Percentiles rank a stretch among this genome's conserved stretches.
Evolutionary conservation across 2,888 invertebrate species (phyloP).

Genomic region (Mamestra brassicae): DNA sequence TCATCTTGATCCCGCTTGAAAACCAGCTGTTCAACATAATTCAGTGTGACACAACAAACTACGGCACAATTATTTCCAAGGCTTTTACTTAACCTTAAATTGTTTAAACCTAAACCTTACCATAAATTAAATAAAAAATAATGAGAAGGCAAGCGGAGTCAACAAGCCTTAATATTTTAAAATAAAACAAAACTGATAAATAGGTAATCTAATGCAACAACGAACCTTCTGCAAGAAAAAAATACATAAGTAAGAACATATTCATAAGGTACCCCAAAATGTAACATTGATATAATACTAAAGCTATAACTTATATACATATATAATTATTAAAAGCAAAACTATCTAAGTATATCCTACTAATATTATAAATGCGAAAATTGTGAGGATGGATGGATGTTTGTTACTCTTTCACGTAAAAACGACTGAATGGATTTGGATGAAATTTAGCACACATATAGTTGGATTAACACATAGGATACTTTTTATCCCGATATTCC

Average conservation of each 20-base stretch:
- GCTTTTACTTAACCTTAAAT: slow-evolving; percentile 16
- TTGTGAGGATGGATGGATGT: no score
- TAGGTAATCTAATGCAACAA: background rate
- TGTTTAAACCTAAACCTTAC: no score
- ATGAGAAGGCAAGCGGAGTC: background rate
- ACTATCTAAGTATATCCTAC: background rate
- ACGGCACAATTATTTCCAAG: background rate
- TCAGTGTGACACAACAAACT: background rate
- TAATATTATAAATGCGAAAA: no score
- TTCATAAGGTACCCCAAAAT: background rate
- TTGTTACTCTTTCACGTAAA: no score
- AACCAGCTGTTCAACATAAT: no score
- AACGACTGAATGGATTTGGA: no score
- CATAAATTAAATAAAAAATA: background rate
- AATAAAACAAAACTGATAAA: background rate
- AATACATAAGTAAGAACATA: background rate
- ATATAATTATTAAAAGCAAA: background rate
- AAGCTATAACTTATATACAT: background rate
- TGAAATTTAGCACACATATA: no score
- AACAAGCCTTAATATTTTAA: no score
- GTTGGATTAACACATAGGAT: no score
- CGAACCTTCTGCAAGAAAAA: no score
- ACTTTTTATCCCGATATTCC: no score
- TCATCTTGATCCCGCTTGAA: no score
- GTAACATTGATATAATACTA: background rate